These are phyloP conservation scores for Tyto alba DNA, from an alignment of 2,113 vertebrate species.

Conservation along the genomic window DNA sequence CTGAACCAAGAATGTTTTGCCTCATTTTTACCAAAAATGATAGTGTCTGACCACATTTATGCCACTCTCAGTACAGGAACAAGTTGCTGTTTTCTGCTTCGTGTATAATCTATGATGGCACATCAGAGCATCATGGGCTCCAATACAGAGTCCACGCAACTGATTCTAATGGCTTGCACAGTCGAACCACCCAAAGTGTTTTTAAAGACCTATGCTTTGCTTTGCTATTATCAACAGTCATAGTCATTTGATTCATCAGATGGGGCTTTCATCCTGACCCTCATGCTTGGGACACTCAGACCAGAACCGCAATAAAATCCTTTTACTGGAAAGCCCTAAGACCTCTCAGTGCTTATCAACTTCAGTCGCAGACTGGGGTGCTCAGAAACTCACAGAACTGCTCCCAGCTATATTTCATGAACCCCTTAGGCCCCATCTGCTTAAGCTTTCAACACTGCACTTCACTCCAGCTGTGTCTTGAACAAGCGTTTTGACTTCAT, in stretches of 20 bases:
- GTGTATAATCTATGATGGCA: background rate
- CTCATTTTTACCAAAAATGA: background rate
- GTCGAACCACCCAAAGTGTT: background rate
- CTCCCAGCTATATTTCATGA: background rate
- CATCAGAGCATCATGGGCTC: rapidly evolving
- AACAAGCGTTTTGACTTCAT: background rate
- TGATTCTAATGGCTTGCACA: background rate
- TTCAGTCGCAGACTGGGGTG: background rate
- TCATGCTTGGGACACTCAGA: background rate
- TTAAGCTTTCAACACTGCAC: background rate
- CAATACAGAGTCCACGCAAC: background rate
- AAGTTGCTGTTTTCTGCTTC: background rate
- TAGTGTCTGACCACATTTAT: background rate
- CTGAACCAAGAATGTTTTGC: background rate
- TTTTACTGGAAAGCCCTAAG: background rate
- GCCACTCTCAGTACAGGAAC: background rate
- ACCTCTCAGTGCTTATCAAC: background rate
- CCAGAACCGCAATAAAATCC: background rate
- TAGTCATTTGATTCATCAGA: background rate
- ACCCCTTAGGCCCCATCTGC: background rate
- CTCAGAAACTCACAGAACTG: background rate
- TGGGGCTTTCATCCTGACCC: background rate
- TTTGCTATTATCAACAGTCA: background rate
- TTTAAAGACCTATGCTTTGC: background rate
- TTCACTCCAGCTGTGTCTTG: background rate